Conservation (phyloP, 1,140 invertebrate genomes). For the Adoxophyes honmai region DNA sequence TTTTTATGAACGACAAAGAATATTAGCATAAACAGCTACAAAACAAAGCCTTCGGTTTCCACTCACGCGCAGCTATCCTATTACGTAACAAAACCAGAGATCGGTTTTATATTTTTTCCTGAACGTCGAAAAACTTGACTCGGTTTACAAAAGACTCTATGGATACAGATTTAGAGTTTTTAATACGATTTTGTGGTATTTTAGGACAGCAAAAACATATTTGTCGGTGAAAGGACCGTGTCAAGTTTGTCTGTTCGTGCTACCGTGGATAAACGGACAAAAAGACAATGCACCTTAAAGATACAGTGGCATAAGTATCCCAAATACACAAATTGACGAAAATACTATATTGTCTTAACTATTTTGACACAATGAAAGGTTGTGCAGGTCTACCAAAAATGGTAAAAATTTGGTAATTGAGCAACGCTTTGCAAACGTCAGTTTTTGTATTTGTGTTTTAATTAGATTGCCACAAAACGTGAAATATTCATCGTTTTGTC, state of each 20-base stretch:
- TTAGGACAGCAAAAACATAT: background rate
- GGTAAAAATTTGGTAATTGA: no score
- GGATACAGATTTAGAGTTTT: background rate
- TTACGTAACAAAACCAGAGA: constrained; percentile 54
- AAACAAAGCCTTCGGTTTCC: constrained; percentile 46
- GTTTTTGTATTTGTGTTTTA: no score
- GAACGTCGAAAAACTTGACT: background rate
- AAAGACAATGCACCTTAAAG: constrained; percentile 42
- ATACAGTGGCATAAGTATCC: constrained; percentile 34
- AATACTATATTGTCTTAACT: constrained; percentile 11
- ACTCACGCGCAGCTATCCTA: constrained; percentile 54
- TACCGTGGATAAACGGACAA: constrained; percentile 66
- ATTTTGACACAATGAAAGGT: no score
- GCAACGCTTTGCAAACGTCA: no score
- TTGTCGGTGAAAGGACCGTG: constrained; percentile 41
- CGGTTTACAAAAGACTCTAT: background rate
- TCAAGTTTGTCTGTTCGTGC: constrained; percentile 41
- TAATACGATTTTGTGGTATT: background rate
- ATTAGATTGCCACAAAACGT: no score
- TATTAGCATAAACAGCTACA: constrained; percentile 52
- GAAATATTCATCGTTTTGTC: no score
- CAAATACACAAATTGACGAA: constrained; percentile 29
- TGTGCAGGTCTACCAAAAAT: no score
- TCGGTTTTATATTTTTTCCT: constrained; percentile 33
- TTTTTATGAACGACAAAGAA: constrained; percentile 22